Conservation (phyloP, 1,140 invertebrate genomes). For the Drosophila virilis region DNA sequence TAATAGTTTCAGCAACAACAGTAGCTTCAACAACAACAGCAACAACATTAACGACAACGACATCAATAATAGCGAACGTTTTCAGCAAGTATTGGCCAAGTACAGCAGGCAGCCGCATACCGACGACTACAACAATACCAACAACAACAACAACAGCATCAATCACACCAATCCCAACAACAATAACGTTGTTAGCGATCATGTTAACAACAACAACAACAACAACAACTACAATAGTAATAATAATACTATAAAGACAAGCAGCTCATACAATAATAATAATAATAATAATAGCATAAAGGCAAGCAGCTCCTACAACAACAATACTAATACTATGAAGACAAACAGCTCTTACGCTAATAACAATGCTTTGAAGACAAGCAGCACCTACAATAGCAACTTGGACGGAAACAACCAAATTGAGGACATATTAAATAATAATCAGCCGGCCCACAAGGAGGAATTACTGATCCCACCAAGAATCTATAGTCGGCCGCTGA, state of each 20-base stretch:
- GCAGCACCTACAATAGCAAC: not conserved
- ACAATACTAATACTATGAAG: not conserved
- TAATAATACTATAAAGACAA: too few relatives aligned
- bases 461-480: not conserved
- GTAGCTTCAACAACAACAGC: not conserved
- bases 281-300: too few relatives aligned
- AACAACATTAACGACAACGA: not conserved
- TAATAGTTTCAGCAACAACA: not conserved
- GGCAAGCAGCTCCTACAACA: not conserved
- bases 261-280: too few relatives aligned
- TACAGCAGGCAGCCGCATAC: not conserved
- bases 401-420: not conserved
- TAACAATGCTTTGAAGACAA: not conserved
- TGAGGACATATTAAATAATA: not conserved
- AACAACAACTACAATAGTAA: not conserved
- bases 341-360: not conserved
- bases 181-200: too few relatives aligned
- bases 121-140: not conserved
- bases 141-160: not conserved
- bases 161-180: not conserved
- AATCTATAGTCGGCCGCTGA: not conserved
- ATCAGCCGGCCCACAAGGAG: not conserved
- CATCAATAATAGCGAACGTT: not conserved
- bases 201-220: not conserved
- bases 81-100: conserved; percentile 22